A percentile compares a stretch with the other conserved stretches of the same genome.
Evolutionary conservation across 30 jellyfish, hydroid and myxozoan genomes (phyloP).

Genomic region (Chrysaora quinquecirrha): DNA sequence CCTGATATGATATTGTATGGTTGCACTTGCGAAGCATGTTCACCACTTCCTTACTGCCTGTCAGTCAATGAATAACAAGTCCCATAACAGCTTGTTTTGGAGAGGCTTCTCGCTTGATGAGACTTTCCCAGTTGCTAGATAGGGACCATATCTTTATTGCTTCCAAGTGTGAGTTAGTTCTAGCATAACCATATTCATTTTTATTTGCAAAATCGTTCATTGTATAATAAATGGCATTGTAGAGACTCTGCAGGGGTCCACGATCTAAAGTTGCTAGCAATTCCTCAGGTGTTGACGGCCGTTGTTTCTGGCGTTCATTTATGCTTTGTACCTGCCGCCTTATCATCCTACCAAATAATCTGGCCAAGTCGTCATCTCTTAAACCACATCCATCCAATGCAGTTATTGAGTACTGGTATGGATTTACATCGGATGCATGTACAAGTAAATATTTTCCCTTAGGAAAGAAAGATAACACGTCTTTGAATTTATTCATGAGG

Average conservation of each 20-base stretch:
- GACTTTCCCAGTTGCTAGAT: constrained; percentile 31
- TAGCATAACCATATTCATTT: constrained; percentile 52
- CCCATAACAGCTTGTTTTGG: constrained; percentile 47
- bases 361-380: constrained; percentile 43
- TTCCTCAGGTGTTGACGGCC: constrained; percentile 66
- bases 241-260: constrained; percentile 37
- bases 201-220: constrained; percentile 23
- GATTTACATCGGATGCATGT: constrained; percentile 44
- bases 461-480: constrained; percentile 29
- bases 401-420: constrained; percentile 29
- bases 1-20: constrained; percentile 36
- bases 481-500: constrained; percentile 4
- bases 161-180: neutral
- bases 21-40: constrained; percentile 34
- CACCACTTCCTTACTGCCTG: constrained; percentile 33
- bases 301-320: neutral
- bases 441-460: constrained; percentile 31
- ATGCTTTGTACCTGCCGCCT: constrained; percentile 20
- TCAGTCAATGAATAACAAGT: constrained; percentile 15
- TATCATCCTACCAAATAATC: constrained; percentile 47
- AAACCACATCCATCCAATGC: constrained; percentile 53
- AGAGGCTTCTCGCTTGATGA: constrained; percentile 9
- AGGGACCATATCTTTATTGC: constrained; percentile 48
- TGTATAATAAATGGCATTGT: constrained; percentile 39
- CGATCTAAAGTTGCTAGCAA: constrained; percentile 11